These are phyloP conservation scores for Papilio protenor DNA, from an alignment of 2,888 invertebrate genomes.

Conservation along the genomic window DNA sequence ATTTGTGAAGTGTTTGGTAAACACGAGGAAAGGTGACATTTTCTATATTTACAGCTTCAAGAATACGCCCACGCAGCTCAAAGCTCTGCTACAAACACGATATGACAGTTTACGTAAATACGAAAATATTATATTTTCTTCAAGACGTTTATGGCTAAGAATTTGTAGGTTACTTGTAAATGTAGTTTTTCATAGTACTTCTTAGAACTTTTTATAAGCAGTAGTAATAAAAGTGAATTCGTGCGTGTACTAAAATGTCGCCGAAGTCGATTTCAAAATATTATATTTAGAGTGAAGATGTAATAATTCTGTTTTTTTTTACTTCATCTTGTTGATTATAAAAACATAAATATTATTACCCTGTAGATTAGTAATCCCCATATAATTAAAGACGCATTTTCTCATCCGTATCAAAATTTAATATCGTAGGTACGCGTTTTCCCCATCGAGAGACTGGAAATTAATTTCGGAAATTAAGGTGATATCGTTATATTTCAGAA, in stretches of 20 bases:
- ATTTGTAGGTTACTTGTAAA: neutral
- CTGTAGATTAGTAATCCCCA: neutral
- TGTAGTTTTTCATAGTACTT: too few relatives aligned
- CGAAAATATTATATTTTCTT: neutral
- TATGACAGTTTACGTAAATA: neutral
- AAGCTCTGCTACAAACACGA: neutral
- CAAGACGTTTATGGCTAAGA: neutral
- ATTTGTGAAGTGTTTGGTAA: conserved; percentile 12
- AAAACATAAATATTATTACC: neutral
- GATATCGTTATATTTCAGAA: conserved; percentile 9
- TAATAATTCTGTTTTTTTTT: neutral
- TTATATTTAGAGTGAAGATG: too few relatives aligned
- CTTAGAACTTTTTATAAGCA: neutral
- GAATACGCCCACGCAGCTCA: neutral
- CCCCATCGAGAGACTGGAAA: neutral
- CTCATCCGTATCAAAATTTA: neutral
- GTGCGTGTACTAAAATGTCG: neutral
- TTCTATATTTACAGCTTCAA: neutral
- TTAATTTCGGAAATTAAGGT: neutral
- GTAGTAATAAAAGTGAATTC: neutral
- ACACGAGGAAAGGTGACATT: neutral
- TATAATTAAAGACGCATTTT: neutral
- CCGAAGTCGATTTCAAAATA: neutral
- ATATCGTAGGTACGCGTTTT: neutral
- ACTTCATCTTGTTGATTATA: neutral